A percentile compares a stretch with the other conserved stretches of the same genome.
Conservation (phyloP, 2,797 vertebrate genomes). For the Myotis pilosus region DNA sequence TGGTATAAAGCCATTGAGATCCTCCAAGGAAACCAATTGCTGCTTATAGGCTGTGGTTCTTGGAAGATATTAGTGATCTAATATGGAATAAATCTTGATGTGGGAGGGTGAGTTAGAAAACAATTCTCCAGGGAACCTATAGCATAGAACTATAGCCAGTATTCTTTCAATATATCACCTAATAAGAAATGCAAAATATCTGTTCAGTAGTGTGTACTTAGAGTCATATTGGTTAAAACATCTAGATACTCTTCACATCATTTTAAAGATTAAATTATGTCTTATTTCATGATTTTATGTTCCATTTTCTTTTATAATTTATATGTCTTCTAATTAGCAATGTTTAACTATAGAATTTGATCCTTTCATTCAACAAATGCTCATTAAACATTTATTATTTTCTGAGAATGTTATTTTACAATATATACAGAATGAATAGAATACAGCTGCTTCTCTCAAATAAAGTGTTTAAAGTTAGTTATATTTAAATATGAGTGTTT, state of each 20-base stretch:
- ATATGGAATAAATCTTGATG: neutral
- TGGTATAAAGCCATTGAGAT: neutral
- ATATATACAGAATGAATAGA: neutral
- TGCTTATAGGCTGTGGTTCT: neutral
- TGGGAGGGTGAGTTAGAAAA: neutral
- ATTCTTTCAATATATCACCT: neutral
- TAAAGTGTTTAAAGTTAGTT: neutral
- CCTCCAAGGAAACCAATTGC: neutral
- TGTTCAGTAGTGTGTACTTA: neutral
- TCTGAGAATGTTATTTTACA: neutral
- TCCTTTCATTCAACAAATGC: neutral
- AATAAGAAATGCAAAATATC: neutral
- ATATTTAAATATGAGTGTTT: neutral
- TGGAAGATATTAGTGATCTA: neutral
- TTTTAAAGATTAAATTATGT: neutral
- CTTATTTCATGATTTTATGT: neutral
- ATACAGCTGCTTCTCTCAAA: neutral
- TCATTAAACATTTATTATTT: neutral
- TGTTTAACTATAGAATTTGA: neutral
- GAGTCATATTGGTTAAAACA: neutral
- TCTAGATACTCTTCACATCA: neutral
- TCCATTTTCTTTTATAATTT: neutral
- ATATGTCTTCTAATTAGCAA: neutral
- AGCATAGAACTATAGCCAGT: neutral
- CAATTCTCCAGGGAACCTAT: accelerated